phyloP scores from a whole-genome alignment of 2,113 vertebrate species.

The Caracal caracal region DNA sequence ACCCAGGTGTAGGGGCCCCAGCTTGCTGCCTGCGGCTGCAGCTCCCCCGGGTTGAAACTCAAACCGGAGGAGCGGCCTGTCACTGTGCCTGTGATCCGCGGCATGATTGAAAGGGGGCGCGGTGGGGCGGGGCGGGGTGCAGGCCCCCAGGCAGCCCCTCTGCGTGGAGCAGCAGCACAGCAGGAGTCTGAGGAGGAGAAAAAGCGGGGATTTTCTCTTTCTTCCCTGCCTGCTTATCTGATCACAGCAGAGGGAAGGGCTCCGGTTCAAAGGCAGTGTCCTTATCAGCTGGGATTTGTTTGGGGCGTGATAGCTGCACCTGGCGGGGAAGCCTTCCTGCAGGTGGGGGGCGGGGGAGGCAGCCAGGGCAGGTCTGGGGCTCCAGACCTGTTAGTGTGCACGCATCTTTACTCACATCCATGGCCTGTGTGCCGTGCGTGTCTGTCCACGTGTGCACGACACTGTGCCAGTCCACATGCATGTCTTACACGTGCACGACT shows the following conservation, averaged over 20 bases:
- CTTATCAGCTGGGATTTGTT: conserved; percentile 78
- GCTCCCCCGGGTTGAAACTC: conserved; percentile 63
- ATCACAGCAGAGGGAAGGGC: conserved; percentile 59
- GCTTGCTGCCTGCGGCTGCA: conserved; percentile 43
- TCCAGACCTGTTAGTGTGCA: background rate
- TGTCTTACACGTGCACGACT: background rate
- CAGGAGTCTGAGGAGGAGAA: conserved; percentile 49
- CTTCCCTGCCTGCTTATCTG: conserved; percentile 71
- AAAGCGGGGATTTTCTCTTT: conserved; percentile 70
- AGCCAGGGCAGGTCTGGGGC: background rate
- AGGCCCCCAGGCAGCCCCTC: conserved; percentile 64
- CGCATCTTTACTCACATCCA: fast-evolving
- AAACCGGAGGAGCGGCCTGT: conserved; percentile 79
- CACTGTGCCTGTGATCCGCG: conserved; percentile 68
- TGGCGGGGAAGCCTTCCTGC: conserved; percentile 46
- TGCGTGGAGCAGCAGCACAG: background rate
- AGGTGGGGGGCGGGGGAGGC: conserved; percentile 31
- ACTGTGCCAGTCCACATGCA: background rate
- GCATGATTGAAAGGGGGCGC: conserved; percentile 67
- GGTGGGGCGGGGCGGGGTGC: background rate
- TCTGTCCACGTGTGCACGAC: fast-evolving
- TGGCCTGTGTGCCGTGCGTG: fast-evolving
- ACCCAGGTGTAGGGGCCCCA: conserved; percentile 60
- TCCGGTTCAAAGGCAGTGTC: conserved; percentile 74
- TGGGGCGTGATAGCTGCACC: conserved; percentile 69